phyloP scores from a whole-genome alignment of 2,113 vertebrate genomes.

The Microtus richardsoni region DNA sequence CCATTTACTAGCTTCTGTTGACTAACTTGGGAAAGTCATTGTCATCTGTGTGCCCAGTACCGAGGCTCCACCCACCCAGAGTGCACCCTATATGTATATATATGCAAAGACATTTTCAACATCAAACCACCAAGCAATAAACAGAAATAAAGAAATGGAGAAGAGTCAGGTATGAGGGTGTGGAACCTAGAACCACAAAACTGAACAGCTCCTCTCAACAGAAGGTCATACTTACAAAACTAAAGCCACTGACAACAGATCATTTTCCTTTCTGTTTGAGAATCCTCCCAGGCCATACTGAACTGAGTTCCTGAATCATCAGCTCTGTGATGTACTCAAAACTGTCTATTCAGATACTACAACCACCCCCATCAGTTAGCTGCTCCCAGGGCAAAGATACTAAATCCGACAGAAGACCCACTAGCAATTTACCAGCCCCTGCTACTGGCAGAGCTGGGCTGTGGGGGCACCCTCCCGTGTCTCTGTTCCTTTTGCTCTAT shows the following conservation, averaged over 20 bases:
- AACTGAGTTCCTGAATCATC: background rate
- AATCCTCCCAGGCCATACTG: background rate
- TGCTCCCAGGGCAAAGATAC: background rate
- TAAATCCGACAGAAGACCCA: background rate
- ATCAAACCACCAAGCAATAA: accelerated
- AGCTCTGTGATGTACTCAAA: background rate
- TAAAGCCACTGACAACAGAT: background rate
- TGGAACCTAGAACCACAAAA: background rate
- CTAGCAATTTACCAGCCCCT: background rate
- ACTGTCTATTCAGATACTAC: background rate
- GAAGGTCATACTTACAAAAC: background rate
- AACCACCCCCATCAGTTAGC: background rate
- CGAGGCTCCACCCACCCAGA: accelerated
- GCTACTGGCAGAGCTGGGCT: too few relatives aligned
- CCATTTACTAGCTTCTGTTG: background rate
- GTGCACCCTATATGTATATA: background rate
- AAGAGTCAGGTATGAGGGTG: accelerated
- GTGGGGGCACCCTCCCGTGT: background rate
- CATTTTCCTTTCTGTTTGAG: background rate
- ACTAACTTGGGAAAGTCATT: background rate
- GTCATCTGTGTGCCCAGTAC: background rate
- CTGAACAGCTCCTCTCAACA: accelerated
- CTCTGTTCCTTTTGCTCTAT: background rate
- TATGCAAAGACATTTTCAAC: background rate
- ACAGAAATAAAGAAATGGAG: background rate